phyloP scores from a whole-genome alignment of 2,888 invertebrate genomes.

The Cheilosia vulpina region DNA sequence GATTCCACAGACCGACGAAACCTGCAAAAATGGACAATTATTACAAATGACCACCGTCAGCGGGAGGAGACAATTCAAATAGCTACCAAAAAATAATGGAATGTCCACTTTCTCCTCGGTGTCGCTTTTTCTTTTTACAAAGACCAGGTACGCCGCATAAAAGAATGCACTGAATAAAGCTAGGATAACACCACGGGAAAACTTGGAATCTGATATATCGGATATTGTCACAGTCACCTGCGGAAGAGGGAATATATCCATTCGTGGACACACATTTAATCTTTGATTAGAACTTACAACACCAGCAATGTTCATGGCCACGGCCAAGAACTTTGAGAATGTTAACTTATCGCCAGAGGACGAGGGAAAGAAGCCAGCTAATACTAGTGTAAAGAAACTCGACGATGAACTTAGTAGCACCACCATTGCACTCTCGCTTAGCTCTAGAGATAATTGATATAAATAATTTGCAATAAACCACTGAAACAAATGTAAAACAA shows the following conservation, averaged over 20 bases:
- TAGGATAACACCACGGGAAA: slow-evolving; percentile 91
- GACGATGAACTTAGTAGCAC: slow-evolving; percentile 95
- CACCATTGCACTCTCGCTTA: slow-evolving; percentile 93
- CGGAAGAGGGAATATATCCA: background rate
- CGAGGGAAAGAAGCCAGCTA: slow-evolving; percentile 94
- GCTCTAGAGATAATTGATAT: slow-evolving; percentile 93
- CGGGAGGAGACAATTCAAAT: background rate
- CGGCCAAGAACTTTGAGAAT: slow-evolving; percentile 92
- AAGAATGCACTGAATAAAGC: slow-evolving; percentile 94
- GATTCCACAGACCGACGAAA: slow-evolving; percentile 96
- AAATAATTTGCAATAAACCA: slow-evolving; percentile 98
- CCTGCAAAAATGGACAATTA: slow-evolving; percentile 85
- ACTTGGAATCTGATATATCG: slow-evolving; percentile 87
- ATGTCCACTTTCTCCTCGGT: slow-evolving; percentile 97
- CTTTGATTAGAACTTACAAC: slow-evolving; percentile 86
- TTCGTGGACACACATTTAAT: background rate
- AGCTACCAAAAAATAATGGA: slow-evolving; percentile 96
- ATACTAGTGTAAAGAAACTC: slow-evolving; percentile 93
- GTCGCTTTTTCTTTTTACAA: slow-evolving; percentile 93
- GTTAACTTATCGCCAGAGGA: slow-evolving; percentile 92
- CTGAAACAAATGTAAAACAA: slow-evolving; percentile 84
- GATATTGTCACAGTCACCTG: slow-evolving; percentile 91
- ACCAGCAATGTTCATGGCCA: slow-evolving; percentile 90
- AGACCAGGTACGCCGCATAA: slow-evolving; percentile 95
- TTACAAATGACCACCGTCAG: slow-evolving; percentile 8